These are phyloP conservation scores for Sinocyclocheilus maitianheensis DNA, from an alignment of 2,113 vertebrate species.

Conservation along the genomic window DNA sequence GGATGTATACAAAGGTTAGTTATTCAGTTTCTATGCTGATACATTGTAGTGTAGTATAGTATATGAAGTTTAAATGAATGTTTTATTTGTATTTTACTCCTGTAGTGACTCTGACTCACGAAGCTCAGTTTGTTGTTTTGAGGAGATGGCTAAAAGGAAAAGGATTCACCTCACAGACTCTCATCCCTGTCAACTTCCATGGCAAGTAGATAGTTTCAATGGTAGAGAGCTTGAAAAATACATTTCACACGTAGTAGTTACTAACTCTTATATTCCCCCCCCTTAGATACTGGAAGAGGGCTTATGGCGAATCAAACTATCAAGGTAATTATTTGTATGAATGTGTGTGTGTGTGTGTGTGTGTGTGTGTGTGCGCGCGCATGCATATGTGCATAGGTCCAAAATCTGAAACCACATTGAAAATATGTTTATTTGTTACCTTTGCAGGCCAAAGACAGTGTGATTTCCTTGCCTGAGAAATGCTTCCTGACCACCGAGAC, in stretches of 20 bases:
- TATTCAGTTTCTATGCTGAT: neutral
- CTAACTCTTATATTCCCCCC: neutral
- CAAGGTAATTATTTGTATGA: conserved; percentile 70
- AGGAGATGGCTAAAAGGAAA: conserved; percentile 85
- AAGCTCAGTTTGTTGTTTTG: conserved; percentile 79
- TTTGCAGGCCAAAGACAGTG: conserved; percentile 78
- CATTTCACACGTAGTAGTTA: neutral
- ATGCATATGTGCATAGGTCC: neutral
- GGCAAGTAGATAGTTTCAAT: conserved; percentile 69
- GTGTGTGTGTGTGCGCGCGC: fast-evolving
- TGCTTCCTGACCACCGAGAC: conserved; percentile 88
- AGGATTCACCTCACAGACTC: conserved; percentile 76
- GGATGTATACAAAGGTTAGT: conserved; percentile 56
- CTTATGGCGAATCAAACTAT: conserved; percentile 78
- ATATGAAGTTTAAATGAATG: neutral
- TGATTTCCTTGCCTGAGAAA: conserved; percentile 87
- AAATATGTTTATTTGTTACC: neutral
- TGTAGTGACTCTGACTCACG: conserved; percentile 80
- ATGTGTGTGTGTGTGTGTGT: too few relatives aligned
- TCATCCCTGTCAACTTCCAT: conserved; percentile 81
- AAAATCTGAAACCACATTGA: neutral
- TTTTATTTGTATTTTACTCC: neutral
- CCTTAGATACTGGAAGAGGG: conserved; percentile 88
- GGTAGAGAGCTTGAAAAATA: neutral
- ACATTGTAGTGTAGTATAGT: neutral